phyloP scores from a whole-genome alignment of 1,140 invertebrate species.

The Archivesica marissinica region DNA sequence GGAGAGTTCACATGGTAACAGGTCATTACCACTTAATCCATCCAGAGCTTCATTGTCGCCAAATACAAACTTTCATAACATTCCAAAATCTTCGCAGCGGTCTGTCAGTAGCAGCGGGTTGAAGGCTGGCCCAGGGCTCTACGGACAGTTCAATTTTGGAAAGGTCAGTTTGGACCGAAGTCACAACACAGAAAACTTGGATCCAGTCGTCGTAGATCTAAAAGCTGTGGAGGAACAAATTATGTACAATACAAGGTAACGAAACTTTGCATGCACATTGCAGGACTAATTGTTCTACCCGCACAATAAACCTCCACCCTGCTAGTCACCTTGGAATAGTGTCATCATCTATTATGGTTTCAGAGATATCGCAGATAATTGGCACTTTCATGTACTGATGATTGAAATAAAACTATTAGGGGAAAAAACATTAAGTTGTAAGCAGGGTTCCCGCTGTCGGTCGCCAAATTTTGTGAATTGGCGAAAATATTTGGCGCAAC shows the following conservation, averaged over 20 bases:
- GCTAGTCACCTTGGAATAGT: no score
- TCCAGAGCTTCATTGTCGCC: not conserved
- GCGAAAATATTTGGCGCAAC: no score
- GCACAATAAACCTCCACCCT: no score
- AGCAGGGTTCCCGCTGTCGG: no score
- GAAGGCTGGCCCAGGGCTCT: not conserved
- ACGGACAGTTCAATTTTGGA: not conserved
- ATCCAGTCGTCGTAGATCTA: constrained; percentile 49
- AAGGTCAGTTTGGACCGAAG: not conserved
- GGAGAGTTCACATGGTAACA: not conserved
- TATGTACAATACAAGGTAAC: constrained; percentile 40
- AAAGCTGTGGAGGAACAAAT: constrained; percentile 43
- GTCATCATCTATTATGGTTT: no score
- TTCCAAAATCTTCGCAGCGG: not conserved
- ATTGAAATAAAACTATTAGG: no score
- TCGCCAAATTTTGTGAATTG: no score
- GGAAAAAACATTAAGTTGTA: no score
- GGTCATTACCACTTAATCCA: not conserved
- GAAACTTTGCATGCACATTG: not conserved
- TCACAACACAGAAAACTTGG: constrained; percentile 14
- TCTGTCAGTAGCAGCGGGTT: not conserved
- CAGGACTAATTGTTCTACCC: no score
- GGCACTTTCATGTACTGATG: no score
- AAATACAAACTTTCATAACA: not conserved
- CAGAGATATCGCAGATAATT: no score